phyloP scores from a whole-genome alignment of 2,113 vertebrate species.

The Labeo rohita region DNA sequence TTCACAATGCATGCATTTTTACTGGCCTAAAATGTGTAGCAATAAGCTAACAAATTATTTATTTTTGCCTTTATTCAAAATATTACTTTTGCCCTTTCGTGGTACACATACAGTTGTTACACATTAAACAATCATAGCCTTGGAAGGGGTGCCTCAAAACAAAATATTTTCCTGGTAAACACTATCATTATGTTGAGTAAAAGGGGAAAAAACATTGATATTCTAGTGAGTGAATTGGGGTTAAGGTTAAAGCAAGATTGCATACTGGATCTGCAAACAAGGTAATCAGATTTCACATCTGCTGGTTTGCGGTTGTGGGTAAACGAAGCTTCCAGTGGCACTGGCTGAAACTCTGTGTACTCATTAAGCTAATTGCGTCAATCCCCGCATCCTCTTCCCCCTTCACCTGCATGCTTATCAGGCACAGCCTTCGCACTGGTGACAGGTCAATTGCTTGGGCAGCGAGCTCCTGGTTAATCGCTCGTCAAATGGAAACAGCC shows the following conservation, averaged over 20 bases:
- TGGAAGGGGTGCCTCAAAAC: background rate
- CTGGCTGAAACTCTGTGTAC: conserved; percentile 47
- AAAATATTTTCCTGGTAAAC: conserved; percentile 16
- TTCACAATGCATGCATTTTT: background rate
- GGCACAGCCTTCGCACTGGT: background rate
- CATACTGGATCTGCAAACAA: conserved; percentile 52
- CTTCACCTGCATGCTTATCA: conserved; percentile 46
- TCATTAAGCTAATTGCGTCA: conserved; percentile 61
- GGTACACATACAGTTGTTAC: background rate
- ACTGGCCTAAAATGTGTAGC: background rate
- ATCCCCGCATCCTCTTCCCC: conserved; percentile 52
- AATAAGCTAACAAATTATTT: background rate
- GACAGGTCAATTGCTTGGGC: conserved; percentile 40
- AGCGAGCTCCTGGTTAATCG: conserved; percentile 24
- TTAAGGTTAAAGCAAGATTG: conserved; percentile 26
- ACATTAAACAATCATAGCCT: conserved; percentile 1
- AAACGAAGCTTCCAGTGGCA: conserved; percentile 35
- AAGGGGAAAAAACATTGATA: background rate
- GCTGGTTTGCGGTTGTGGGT: conserved; percentile 27
- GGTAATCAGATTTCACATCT: conserved; percentile 57
- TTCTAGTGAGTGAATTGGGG: conserved; percentile 14
- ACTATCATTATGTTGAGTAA: conserved; percentile 14
- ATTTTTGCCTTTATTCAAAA: background rate
- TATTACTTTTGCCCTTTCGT: background rate
- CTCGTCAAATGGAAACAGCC: conserved; percentile 34